Percentiles rank a stretch among this genome's conserved stretches.
These are phyloP conservation scores for Pluvianellus socialis DNA, from an alignment of 2,113 vertebrate species.

Conservation along the genomic window DNA sequence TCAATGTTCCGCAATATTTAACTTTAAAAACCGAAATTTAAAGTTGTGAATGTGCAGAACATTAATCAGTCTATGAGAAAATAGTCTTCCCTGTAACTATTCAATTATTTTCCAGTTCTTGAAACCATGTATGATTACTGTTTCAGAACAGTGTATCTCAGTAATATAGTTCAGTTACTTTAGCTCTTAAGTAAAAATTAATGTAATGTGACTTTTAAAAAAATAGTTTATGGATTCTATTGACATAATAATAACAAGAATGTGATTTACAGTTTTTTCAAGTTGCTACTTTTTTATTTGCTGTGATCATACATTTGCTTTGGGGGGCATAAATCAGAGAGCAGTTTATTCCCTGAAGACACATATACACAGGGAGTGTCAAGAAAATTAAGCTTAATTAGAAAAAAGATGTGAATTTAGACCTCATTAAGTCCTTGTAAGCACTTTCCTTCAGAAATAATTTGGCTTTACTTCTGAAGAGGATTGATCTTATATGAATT, in stretches of 20 bases:
- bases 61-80: background rate
- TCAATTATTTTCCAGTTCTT: background rate
- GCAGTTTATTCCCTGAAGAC: background rate
- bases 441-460: background rate
- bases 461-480: background rate
- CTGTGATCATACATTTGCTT: background rate
- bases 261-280: background rate
- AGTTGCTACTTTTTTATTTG: background rate
- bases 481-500: background rate
- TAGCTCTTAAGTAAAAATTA: background rate
- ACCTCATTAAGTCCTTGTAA: background rate
- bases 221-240: background rate
- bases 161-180: background rate
- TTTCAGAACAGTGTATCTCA: background rate
- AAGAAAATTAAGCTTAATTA: constrained; percentile 33
- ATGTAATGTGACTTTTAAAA: background rate
- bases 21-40: background rate
- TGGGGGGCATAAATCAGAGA: background rate
- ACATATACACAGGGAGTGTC: background rate
- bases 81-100: background rate
- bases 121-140: background rate
- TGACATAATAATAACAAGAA: background rate
- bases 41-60: background rate
- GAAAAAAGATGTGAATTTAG: background rate
- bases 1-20: background rate